A percentile compares a stretch with the other conserved stretches of the same genome.
phyloP scores from a whole-genome alignment of 1,140 invertebrate species.

The Brachionus plicatilis region DNA sequence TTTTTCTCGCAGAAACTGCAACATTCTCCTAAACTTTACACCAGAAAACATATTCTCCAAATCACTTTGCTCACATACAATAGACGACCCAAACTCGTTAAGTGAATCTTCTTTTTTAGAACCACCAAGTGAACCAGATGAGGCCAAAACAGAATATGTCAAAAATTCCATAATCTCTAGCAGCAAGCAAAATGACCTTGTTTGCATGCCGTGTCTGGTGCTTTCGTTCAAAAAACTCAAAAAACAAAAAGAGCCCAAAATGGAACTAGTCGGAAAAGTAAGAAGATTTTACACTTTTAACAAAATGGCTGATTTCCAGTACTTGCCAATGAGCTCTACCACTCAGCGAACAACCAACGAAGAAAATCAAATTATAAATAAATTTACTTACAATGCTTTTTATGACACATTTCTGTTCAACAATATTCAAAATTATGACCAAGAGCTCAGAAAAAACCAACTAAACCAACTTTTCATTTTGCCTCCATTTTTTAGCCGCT shows the following conservation, averaged over 20 bases:
- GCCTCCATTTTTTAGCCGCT: slow-evolving; percentile 70
- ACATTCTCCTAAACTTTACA: slow-evolving; percentile 9
- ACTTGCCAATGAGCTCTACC: slow-evolving; percentile 65
- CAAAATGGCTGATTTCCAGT: slow-evolving; percentile 85
- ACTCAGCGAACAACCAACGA: not conserved
- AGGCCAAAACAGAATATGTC: not conserved
- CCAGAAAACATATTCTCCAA: slow-evolving; percentile 36
- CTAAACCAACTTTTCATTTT: slow-evolving; percentile 66
- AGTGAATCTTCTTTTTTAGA: not conserved
- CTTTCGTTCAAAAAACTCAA: not conserved
- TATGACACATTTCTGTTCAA: slow-evolving; percentile 22
- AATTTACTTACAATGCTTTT: slow-evolving; percentile 34
- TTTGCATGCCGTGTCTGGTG: slow-evolving; percentile 14
- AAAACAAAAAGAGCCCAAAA: not conserved
- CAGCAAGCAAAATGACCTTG: not conserved
- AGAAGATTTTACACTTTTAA: slow-evolving; percentile 40
- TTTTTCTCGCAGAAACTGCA: not conserved
- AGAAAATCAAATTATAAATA: not conserved
- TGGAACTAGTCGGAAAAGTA: not conserved
- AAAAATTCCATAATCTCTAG: not conserved
- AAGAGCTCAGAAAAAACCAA: slow-evolving; percentile 47
- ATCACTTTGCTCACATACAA: not conserved
- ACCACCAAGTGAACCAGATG: not conserved
- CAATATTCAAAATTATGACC: slow-evolving; percentile 23
- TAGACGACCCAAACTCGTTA: not conserved